phyloP scores from a whole-genome alignment of 1,140 invertebrate genomes.

The Gonioctena quinquepunctata region DNA sequence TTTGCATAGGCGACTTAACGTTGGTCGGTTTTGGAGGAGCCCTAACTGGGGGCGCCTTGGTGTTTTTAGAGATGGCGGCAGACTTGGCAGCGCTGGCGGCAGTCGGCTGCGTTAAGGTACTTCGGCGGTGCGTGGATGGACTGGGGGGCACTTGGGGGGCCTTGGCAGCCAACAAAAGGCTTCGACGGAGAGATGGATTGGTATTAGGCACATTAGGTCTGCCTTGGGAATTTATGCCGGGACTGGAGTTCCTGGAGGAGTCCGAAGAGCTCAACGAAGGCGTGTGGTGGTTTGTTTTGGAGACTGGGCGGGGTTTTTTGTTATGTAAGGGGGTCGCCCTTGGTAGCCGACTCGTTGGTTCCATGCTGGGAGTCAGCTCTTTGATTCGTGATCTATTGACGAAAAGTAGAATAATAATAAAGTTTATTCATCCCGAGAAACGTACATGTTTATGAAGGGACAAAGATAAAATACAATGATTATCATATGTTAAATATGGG shows the following conservation, averaged over 20 bases:
- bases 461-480: too few relatives aligned
- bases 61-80: slow-evolving; percentile 26
- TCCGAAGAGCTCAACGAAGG: slow-evolving; percentile 63
- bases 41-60: slow-evolving; percentile 12
- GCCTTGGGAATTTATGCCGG: slow-evolving; percentile 63
- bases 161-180: slow-evolving; percentile 51
- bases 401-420: too few relatives aligned
- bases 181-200: slow-evolving; percentile 53
- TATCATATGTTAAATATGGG: too few relatives aligned
- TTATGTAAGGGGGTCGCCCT: slow-evolving; percentile 57
- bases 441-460: too few relatives aligned
- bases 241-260: slow-evolving; percentile 69
- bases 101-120: slow-evolving; percentile 52
- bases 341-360: slow-evolving; percentile 42
- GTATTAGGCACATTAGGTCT: slow-evolving; percentile 51
- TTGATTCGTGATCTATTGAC: slow-evolving; percentile 44
- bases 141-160: slow-evolving; percentile 53
- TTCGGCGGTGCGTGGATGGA: slow-evolving; percentile 46
- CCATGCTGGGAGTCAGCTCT: slow-evolving; percentile 37
- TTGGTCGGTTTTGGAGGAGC: slow-evolving; percentile 13
- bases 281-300: slow-evolving; percentile 53
- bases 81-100: slow-evolving; percentile 51
- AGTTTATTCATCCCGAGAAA: too few relatives aligned
- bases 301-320: slow-evolving; percentile 43
- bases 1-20: slow-evolving; percentile 7